Evolutionary conservation across 2,888 invertebrate genomes (phyloP), one percentile per base, ranked within the genome.

Genomic region (Drosophila paramelanica): DNA sequence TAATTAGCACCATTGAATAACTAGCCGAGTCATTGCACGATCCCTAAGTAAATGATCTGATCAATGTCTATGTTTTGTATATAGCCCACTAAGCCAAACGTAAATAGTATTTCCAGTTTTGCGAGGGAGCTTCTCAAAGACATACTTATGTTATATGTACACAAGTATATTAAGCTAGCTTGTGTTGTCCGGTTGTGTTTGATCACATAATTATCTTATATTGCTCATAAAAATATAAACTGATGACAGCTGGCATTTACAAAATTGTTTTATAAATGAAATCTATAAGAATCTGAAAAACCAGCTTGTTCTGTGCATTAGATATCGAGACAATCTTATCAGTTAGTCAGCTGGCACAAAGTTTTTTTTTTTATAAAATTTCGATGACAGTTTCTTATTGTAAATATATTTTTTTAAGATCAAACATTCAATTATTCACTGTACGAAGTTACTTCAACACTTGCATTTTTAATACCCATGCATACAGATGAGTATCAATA

Each of bases 1-100:
- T 53, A 55, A 73, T 75, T 73, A 67, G 53, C 56, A 67, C 49
- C 49, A 7, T 49, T 52, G 14, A 57, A 56, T 31, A 36, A 62
- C 31, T 46, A 38, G 42, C 7, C 39, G 7, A 60, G 43, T 68
- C 78, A 68, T 45, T 45, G 60, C 66, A 73, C 51, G 59, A 62
- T 67, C 36, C 23, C 20, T 3, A 39, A 31, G 20, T 36, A 17
- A 25, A 31, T 25, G 0, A 25, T 36, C 39, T 33, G 31, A 60
- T 20, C 25, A 61, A 46, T n/a, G 25, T 1, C 1, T 5, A 43
- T 25, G 20, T 47, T 46, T 23, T 31, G 5, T 8, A 17, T 25
- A 60, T 46, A 39, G 10, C 27, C 13, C 25, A 39, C 25, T 52
- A 11, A 20, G 41, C 11, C 14, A 10, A 23, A 58, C 11, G 23